Percentiles rank a stretch among this genome's conserved stretches.
These are phyloP conservation scores for Melanotaenia boesemani DNA, from an alignment of 2,797 vertebrate species.

Conservation along the genomic window DNA sequence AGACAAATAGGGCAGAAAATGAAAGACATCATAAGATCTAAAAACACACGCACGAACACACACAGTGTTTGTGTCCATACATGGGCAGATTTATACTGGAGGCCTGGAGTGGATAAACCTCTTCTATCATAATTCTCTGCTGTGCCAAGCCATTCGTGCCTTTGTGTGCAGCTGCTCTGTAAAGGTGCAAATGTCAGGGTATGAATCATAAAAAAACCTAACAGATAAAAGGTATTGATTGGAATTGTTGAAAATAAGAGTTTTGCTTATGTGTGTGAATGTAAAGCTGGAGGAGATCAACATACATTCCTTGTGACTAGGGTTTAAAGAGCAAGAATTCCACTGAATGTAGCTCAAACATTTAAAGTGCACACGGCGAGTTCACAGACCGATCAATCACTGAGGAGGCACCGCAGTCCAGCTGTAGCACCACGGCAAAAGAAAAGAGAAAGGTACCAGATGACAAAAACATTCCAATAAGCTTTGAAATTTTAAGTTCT, in stretches of 20 bases:
- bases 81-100: slow-evolving; percentile 73
- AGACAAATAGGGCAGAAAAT: slow-evolving; percentile 75
- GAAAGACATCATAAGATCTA: slow-evolving; percentile 69
- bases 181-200: slow-evolving; percentile 26
- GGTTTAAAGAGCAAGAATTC: slow-evolving; percentile 52
- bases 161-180: slow-evolving; percentile 33
- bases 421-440: slow-evolving; percentile 60
- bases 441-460: slow-evolving; percentile 50
- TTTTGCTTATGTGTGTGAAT: not conserved
- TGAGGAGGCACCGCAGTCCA: slow-evolving; percentile 48
- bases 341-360: slow-evolving; percentile 36
- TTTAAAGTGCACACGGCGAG: slow-evolving; percentile 43
- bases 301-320: slow-evolving; percentile 62
- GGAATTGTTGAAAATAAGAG: slow-evolving; percentile 9
- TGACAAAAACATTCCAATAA: slow-evolving; percentile 65
- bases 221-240: slow-evolving; percentile 17
- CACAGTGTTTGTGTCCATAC: slow-evolving; percentile 74
- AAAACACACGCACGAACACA: slow-evolving; percentile 32
- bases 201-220: slow-evolving; percentile 35
- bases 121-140: slow-evolving; percentile 40
- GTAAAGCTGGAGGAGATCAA: slow-evolving; percentile 8
- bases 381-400: slow-evolving; percentile 65
- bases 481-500: slow-evolving; percentile 48
- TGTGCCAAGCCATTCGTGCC: slow-evolving; percentile 19
- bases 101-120: slow-evolving; percentile 61